Evolutionary conservation across 2,113 vertebrate genomes (phyloP).

Genomic region (Engystomops pustulosus): DNA sequence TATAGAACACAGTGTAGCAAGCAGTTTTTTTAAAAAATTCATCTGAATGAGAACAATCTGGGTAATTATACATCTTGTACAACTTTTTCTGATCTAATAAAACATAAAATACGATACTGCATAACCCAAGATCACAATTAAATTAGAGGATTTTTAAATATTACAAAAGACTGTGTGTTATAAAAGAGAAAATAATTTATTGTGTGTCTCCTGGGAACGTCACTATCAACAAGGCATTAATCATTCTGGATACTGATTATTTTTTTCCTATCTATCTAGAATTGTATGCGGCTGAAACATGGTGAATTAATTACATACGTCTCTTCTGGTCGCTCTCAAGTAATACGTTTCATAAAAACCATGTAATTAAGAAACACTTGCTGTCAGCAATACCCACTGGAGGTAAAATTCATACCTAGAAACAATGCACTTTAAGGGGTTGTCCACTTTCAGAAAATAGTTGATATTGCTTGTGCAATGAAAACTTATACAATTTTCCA

Average conservation of each 20-base stretch:
- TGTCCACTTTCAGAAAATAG: too few species aligned
- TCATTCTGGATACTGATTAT: background rate
- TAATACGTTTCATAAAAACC: background rate
- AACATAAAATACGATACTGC: background rate
- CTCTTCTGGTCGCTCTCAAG: background rate
- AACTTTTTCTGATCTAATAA: background rate
- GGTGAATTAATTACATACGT: background rate
- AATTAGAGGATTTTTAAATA: background rate
- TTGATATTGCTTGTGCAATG: too few species aligned
- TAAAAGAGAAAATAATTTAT: conserved; percentile 14
- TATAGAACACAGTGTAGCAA: background rate
- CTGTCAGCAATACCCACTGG: background rate
- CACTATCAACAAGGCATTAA: conserved; percentile 1
- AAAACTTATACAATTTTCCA: too few species aligned
- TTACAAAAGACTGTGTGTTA: background rate
- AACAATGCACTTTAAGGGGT: background rate
- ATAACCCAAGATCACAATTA: background rate
- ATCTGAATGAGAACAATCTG: background rate
- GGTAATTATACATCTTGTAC: background rate
- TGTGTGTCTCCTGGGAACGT: background rate
- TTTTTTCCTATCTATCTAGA: too few species aligned
- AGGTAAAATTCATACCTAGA: background rate
- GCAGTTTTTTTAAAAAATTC: background rate
- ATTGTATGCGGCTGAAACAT: background rate
- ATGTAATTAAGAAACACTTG: too few species aligned